phyloP scores from a whole-genome alignment of 2,797 vertebrate species.

The Phyllotis vaccarum region DNA sequence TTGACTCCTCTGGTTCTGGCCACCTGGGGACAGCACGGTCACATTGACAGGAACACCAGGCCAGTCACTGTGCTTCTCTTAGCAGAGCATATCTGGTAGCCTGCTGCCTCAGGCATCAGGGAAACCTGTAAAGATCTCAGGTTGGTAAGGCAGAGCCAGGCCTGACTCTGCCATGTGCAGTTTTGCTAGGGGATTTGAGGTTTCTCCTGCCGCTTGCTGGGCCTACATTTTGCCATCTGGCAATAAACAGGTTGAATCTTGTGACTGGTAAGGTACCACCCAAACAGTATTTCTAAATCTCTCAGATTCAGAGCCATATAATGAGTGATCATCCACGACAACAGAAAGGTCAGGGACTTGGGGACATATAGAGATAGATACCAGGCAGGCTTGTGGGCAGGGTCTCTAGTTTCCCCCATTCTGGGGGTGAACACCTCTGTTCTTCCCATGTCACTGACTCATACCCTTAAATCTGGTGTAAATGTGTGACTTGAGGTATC shows the following conservation, averaged over 20 bases:
- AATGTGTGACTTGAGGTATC: neutral
- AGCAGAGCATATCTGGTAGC: accelerated
- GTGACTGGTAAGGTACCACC: neutral
- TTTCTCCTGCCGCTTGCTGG: neutral
- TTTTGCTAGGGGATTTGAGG: neutral
- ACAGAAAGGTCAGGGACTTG: neutral
- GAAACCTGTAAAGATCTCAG: neutral
- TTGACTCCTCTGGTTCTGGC: neutral
- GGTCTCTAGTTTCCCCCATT: neutral
- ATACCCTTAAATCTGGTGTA: neutral
- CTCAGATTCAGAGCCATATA: neutral
- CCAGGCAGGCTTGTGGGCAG: neutral
- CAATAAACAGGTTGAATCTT: neutral
- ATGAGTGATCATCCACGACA: neutral
- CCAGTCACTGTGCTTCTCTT: neutral
- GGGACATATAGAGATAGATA: neutral
- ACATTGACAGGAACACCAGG: neutral
- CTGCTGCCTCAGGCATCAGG: neutral
- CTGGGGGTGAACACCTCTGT: neutral
- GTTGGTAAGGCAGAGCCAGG: neutral
- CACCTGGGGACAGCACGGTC: accelerated
- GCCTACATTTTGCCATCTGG: neutral
- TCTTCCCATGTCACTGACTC: neutral
- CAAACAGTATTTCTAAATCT: neutral
- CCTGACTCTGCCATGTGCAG: accelerated